Conservation (phyloP, 1,140 invertebrate genomes). For the Zaprionus ornatus region DNA sequence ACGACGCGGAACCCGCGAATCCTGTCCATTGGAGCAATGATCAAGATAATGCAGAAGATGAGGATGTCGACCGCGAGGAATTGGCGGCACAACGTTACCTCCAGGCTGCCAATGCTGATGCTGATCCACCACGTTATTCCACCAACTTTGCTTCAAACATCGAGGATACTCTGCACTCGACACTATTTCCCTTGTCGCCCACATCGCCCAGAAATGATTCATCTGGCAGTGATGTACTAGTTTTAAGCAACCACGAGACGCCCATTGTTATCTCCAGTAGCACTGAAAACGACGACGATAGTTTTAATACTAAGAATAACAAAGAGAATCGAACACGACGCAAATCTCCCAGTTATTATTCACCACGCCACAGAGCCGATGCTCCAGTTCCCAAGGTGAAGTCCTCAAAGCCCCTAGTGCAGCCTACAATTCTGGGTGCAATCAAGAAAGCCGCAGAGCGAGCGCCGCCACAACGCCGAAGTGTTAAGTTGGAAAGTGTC, state of each 20-base stretch:
- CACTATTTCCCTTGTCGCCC: constrained; percentile 35
- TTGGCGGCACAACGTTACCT: constrained; percentile 7
- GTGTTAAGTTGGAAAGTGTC: constrained; percentile 29
- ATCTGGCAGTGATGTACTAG: constrained; percentile 59
- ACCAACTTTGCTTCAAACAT: constrained; percentile 61
- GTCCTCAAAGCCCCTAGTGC: constrained; percentile 46
- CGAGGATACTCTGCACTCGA: constrained; percentile 63
- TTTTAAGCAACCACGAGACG: constrained; percentile 60
- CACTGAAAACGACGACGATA: constrained; percentile 46
- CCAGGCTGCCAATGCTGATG: neutral
- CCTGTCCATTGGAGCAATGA: constrained; percentile 33
- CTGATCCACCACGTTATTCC: constrained; percentile 49
- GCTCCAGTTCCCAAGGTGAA: constrained; percentile 26
- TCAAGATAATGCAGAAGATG: constrained; percentile 9
- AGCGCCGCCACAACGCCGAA: neutral
- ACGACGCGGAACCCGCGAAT: neutral
- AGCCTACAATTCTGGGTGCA: constrained; percentile 64
- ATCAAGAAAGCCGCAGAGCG: constrained; percentile 4
- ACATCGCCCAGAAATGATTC: constrained; percentile 51
- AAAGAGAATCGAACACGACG: constrained; percentile 7
- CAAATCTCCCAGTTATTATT: constrained; percentile 10
- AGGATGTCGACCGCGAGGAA: constrained; percentile 11
- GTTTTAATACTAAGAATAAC: constrained; percentile 41
- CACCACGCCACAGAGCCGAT: constrained; percentile 33
- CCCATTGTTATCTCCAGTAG: constrained; percentile 68